Conservation (phyloP, 2,888 invertebrate genomes). For the Cerastis rubricosa region DNA sequence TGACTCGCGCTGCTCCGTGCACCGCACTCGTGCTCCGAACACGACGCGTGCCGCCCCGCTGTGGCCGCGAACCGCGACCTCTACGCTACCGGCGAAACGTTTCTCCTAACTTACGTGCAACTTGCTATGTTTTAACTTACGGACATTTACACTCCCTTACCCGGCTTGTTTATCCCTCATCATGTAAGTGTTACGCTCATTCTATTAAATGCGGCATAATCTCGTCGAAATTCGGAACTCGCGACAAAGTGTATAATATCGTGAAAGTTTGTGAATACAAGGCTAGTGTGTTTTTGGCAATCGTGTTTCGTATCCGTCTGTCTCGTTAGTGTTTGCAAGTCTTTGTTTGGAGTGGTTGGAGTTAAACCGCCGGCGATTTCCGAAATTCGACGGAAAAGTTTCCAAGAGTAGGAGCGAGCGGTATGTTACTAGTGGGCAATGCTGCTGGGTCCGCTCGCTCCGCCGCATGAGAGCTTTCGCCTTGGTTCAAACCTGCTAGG, state of each 20-base stretch:
- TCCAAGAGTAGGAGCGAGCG: conserved; percentile 80
- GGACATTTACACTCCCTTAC: conserved; percentile 88
- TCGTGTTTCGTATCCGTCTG: conserved; percentile 72
- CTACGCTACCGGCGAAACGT: conserved; percentile 91
- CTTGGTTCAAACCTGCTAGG: conserved; percentile 75
- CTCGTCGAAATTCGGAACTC: conserved; percentile 89
- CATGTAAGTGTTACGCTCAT: conserved; percentile 90
- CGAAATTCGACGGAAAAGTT: conserved; percentile 88
- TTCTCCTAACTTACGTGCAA: conserved; percentile 89
- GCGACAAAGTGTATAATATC: conserved; percentile 80
- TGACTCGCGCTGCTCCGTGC: conserved; percentile 91
- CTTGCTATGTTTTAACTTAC: conserved; percentile 89
- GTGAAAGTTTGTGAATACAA: conserved; percentile 88
- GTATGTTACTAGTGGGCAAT: conserved; percentile 76
- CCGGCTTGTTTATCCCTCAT: conserved; percentile 90
- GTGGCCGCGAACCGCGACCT: conserved; percentile 92
- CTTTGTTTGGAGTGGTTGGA: conserved; percentile 78
- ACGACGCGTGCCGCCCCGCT: conserved; percentile 90
- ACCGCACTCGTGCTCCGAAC: conserved; percentile 90
- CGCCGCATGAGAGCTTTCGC: conserved; percentile 85
- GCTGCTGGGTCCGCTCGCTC: conserved; percentile 75
- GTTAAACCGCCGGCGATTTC: conserved; percentile 82
- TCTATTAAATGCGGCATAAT: conserved; percentile 84
- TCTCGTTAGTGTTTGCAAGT: conserved; percentile 72
- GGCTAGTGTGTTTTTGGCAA: conserved; percentile 80